Base-by-base conservation (phyloP, 2,113 vertebrate genomes). In the Paramormyrops kingsleyae region DNA sequence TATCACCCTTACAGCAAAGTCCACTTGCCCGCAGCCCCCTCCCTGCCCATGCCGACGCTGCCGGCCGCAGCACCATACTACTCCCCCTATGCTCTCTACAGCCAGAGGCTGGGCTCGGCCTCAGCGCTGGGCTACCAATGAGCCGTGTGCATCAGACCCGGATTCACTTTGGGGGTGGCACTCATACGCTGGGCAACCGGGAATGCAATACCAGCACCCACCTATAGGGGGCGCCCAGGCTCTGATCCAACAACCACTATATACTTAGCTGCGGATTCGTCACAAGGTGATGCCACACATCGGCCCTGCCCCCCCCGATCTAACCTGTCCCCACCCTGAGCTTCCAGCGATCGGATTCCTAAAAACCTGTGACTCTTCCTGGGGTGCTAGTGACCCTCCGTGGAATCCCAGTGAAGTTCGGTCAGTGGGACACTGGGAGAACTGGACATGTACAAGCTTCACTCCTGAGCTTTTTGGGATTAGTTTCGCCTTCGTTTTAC, bases 1-100 rank as follows among this genome's bases (percentile, higher is more conserved):
- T 99, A 99, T 93, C 98, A 99, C 89, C 98, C 98, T 0, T 99
- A 99, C 83, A 97, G 97, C 94, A 99, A 99, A 94, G 97, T 97
- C 95, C 97, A 97, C 87, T 96, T 99, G 92, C 95, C 98, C 87
- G 93, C 96, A 1, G 96, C 97, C 5, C 96, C 96, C 3, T 95
- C 97, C n/a, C 95, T 99, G 91, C 97, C 97, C 1, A 95, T 99
- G 94, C 97, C 96, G 91, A 97, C 98, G 86, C 96, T 98, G 92
- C 94, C 94, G 89, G 95, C 97, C 31, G 94, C 97, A 1, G 96
- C 97, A 94, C 97, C 97, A 24, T 99, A 98, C 96, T 99, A 99
- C 94, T 98, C 98, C 5, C 98, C 97, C 0, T 99, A 99, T 3
- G 96, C 98, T 77, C 97, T 99, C 93, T 99, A 99, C 91, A 97